Percentiles rank a stretch among this genome's conserved stretches.
These are phyloP conservation scores for Morpho deidamia DNA, from an alignment of 2,888 invertebrate genomes.

Conservation along the genomic window DNA sequence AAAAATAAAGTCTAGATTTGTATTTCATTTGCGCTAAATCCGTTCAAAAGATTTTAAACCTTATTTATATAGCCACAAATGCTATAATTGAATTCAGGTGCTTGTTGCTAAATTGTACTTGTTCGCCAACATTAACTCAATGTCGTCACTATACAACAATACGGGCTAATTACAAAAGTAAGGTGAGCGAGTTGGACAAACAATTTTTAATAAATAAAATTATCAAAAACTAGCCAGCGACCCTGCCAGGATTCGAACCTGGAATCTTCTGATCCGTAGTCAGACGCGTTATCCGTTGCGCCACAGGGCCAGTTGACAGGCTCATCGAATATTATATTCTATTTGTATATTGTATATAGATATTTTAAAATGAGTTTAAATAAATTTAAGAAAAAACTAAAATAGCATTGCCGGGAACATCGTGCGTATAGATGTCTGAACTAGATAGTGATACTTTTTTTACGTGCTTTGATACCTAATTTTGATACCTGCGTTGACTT, in stretches of 20 bases:
- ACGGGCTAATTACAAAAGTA: constrained; percentile 47
- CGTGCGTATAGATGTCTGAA: too few species aligned
- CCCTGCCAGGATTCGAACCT: constrained; percentile 82
- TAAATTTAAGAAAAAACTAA: too few species aligned
- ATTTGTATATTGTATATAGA: neutral
- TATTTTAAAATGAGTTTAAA: neutral
- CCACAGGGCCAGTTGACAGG: constrained; percentile 72
- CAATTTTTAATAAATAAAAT: constrained; percentile 23
- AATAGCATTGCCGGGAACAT: too few species aligned
- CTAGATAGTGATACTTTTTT: too few species aligned
- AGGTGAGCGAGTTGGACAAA: constrained; percentile 39
- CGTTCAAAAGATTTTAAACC: constrained; percentile 37
- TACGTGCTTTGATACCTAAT: too few species aligned
- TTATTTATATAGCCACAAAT: constrained; percentile 36
- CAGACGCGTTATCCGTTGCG: constrained; percentile 85
- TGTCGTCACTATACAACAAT: constrained; percentile 52
- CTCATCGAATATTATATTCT: neutral
- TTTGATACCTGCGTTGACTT: too few species aligned
- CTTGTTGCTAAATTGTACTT: constrained; percentile 40
- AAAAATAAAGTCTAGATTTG: constrained; percentile 26
- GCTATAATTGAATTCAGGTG: constrained; percentile 29
- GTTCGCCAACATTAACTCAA: constrained; percentile 55
- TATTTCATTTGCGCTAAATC: constrained; percentile 5
- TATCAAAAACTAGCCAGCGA: constrained; percentile 40
- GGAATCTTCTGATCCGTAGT: constrained; percentile 84